phyloP scores from a whole-genome alignment of 2,797 vertebrate species.

The Arremon brunneinucha region DNA sequence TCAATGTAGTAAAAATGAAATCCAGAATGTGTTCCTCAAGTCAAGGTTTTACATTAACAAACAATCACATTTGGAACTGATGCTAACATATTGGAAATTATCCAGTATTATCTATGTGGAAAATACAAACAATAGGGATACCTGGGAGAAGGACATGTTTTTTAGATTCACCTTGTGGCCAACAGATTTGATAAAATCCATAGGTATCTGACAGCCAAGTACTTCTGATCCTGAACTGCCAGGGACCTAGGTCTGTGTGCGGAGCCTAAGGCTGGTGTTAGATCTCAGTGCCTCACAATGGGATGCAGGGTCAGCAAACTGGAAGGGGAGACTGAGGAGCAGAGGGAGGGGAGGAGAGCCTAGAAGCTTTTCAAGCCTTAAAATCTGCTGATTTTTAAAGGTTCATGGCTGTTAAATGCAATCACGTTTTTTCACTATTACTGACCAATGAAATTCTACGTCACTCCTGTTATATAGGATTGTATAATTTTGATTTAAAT shows the following conservation, averaged over 20 bases:
- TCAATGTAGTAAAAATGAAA: background rate
- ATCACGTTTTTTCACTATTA: background rate
- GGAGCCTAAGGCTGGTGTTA: background rate
- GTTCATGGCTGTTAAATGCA: background rate
- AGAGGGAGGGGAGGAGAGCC: background rate
- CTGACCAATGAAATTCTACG: background rate
- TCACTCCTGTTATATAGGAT: background rate
- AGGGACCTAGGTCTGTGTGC: background rate
- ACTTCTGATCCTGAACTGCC: background rate
- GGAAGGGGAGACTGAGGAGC: background rate
- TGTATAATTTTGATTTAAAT: background rate
- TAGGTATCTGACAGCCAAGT: background rate
- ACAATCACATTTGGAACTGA: background rate
- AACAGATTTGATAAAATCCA: background rate
- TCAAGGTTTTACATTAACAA: background rate
- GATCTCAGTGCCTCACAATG: background rate
- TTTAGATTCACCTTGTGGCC: background rate
- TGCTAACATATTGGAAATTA: background rate
- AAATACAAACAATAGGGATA: background rate
- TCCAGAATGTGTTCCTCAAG: background rate
- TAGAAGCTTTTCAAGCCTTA: background rate
- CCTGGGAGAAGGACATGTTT: background rate
- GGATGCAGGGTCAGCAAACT: background rate
- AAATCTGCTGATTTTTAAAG: background rate
- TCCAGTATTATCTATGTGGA: background rate